Base-by-base conservation (phyloP, 2,888 invertebrate genomes). In the Scaptodrosophila latifasciaeformis region DNA sequence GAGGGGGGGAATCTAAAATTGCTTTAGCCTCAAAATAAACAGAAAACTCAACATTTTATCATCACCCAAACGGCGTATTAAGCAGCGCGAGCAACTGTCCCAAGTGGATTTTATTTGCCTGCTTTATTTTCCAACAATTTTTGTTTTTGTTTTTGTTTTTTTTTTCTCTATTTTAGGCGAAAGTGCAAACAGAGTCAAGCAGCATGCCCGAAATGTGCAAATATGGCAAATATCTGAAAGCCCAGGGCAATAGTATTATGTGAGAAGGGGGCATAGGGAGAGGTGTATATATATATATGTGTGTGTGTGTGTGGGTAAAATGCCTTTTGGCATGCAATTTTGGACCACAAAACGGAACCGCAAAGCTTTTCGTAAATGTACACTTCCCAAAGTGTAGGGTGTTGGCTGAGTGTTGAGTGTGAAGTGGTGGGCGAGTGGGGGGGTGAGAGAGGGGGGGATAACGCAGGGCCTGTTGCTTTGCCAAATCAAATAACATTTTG, bases 401-500 rank as follows among this genome's bases (percentile, higher is more conserved):
- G 27, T 9, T 27, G 27, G 27, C 4, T 9, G 27, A 4, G 9
- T 9, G 9, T 5, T 6, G 5, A 27, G 27, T 6, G 27, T 27
- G 27, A 9, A 27, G 27, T 9, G 9, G 27, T 5, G 27, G 27
- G 27, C 27, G 27, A 27, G 27, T 27, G 27, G 27, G 27, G 5
- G 27, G 27, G 3, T 31, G 31, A 37, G 37, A 6, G 37, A 15
- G 7, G 5, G 15, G 37, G 9, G 37, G 37, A 18, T n/a, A n/a
- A n/a, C n/a, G n/a, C n/a, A n/a, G n/a, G n/a, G n/a, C n/a, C n/a
- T n/a, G n/a, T 30, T 48, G 54, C 49, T 55, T 55, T 55, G 37
- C 50, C 30, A 61, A 60, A 61, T 61, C 61, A 60, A 61, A 61
- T 61, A 61, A 52, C 61, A 61, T 61, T 61, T 61, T 50, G 61